A percentile compares a stretch with the other conserved stretches of the same genome.
These are phyloP conservation scores for Idaea dimidiata DNA, from an alignment of 2,888 invertebrate species.

Conservation along the genomic window DNA sequence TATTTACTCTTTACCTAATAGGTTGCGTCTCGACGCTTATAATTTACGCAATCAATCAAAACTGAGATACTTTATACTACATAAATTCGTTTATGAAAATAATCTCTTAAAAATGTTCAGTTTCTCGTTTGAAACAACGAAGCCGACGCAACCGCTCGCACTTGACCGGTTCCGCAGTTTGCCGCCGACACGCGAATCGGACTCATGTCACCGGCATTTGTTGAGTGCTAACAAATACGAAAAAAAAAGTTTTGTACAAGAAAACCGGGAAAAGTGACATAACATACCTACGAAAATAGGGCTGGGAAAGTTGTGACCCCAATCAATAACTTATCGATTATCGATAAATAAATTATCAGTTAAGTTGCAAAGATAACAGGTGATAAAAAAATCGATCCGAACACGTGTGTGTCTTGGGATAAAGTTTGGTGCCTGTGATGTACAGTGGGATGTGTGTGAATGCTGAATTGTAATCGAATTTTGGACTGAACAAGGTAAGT, in stretches of 20 bases:
- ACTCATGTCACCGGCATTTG: conserved; percentile 51
- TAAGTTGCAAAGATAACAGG: conserved; percentile 41
- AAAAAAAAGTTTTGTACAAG: conserved; percentile 17
- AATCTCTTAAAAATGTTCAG: conserved; percentile 24
- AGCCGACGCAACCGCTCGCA: conserved; percentile 58
- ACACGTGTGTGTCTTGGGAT: conserved; percentile 41
- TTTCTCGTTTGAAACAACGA: conserved; percentile 45
- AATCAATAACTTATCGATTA: conserved; percentile 14
- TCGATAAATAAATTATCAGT: conserved; percentile 17
- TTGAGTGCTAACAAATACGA: conserved; percentile 49
- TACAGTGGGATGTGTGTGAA: conserved; percentile 50
- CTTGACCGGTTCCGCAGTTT: conserved; percentile 65
- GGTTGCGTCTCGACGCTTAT: too few species aligned
- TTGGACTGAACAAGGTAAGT: conserved; percentile 66
- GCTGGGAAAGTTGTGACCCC: conserved; percentile 10
- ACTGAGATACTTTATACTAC: neutral
- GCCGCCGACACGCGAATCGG: conserved; percentile 54
- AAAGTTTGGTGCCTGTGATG: conserved; percentile 40
- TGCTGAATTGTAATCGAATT: conserved; percentile 60
- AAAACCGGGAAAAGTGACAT: conserved; percentile 34
- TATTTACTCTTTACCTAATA: too few species aligned
- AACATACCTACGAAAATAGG: conserved; percentile 25
- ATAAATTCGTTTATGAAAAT: neutral
- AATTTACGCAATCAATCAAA: conserved; percentile 10
- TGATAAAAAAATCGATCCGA: conserved; percentile 56